phyloP scores from a whole-genome alignment of 2,888 invertebrate genomes.

The Diarsia mendica region DNA sequence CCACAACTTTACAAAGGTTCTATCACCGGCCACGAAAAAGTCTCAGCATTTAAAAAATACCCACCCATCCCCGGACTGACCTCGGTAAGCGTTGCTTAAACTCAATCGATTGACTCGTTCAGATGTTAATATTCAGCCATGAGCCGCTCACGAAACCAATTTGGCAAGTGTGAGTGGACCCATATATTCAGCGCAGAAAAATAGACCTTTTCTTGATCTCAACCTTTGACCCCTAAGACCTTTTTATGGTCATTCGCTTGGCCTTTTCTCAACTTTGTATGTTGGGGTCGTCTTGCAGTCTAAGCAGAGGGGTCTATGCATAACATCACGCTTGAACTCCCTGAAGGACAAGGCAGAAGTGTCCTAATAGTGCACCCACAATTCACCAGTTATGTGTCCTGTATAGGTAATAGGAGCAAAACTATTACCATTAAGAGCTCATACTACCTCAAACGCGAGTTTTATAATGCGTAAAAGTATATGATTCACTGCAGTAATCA shows the following conservation, averaged over 20 bases:
- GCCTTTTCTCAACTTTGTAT: slow-evolving; percentile 10
- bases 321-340: too few species aligned
- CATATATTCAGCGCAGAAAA: not conserved
- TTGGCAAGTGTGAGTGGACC: not conserved
- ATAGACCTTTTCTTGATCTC: slow-evolving; percentile 1
- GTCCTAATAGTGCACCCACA: too few species aligned
- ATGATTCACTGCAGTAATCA: too few species aligned
- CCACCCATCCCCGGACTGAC: not conserved
- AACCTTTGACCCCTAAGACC: not conserved
- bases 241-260: not conserved
- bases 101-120: too few species aligned
- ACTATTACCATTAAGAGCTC: too few species aligned
- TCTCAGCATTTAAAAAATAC: not conserved
- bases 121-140: not conserved
- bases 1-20: too few species aligned
- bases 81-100: not conserved
- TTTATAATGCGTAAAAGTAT: too few species aligned
- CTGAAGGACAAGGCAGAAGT: too few species aligned
- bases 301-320: not conserved
- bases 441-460: too few species aligned
- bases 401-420: too few species aligned
- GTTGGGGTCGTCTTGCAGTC: not conserved
- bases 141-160: not conserved
- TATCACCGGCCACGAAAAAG: too few species aligned
- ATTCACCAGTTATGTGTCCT: too few species aligned